Evolutionary conservation across 2,797 vertebrate genomes (phyloP).

Genomic region (Apogon talboti): DNA sequence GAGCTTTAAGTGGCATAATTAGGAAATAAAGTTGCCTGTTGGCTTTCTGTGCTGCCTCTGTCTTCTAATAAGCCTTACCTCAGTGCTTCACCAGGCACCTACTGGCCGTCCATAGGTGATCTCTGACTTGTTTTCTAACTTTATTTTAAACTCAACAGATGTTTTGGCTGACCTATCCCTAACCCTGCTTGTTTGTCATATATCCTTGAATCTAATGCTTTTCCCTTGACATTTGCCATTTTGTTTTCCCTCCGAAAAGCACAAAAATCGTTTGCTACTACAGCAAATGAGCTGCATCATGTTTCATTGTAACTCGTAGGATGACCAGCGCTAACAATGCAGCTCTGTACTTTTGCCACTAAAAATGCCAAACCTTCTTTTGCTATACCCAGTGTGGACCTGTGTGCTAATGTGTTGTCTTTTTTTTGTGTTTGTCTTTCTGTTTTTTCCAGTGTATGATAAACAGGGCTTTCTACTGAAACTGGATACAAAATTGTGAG

Average conservation of each 20-base stretch:
- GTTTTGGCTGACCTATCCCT: conserved; percentile 76
- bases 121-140: conserved; percentile 72
- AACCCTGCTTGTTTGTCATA: conserved; percentile 67
- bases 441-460: conserved; percentile 90
- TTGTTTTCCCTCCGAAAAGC: conserved; percentile 44
- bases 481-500: conserved; percentile 94
- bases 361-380: conserved; percentile 10
- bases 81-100: conserved; percentile 73
- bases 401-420: conserved; percentile 29
- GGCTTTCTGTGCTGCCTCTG: conserved; percentile 56
- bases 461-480: conserved; percentile 94
- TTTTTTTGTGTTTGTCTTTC: conserved; percentile 47
- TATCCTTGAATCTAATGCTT: conserved; percentile 64
- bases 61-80: conserved; percentile 46
- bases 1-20: too few species aligned
- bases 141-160: conserved; percentile 73
- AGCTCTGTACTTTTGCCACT: conserved; percentile 10
- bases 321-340: conserved; percentile 28
- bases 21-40: neutral
- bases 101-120: conserved; percentile 79
- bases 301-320: conserved; percentile 27
- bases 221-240: conserved; percentile 49
- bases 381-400: neutral
- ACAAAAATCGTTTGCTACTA: conserved; percentile 57
- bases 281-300: conserved; percentile 54